These are phyloP conservation scores for Congeria kusceri DNA, from an alignment of 2,888 invertebrate genomes.

Conservation along the genomic window DNA sequence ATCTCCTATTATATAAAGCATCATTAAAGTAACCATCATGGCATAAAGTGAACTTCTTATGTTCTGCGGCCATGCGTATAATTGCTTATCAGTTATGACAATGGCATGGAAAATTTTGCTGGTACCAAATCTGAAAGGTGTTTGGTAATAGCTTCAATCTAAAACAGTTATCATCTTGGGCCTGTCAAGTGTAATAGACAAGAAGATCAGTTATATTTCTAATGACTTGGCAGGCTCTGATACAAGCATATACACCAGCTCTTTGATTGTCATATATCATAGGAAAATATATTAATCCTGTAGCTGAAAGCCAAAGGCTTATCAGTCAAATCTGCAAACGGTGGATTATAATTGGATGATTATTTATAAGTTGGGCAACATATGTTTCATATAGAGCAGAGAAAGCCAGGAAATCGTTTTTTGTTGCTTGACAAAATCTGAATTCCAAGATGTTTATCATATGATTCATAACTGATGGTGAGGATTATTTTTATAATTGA, in stretches of 20 bases:
- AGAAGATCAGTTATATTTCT: conserved; percentile 44
- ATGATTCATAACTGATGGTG: conserved; percentile 58
- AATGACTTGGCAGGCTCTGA: conserved; percentile 13
- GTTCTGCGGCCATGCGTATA: conserved; percentile 1
- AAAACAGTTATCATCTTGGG: conserved; percentile 49
- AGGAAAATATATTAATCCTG: conserved; percentile 29
- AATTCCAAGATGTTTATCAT: conserved; percentile 61
- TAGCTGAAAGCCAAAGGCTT: conserved; percentile 20
- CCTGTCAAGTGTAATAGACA: conserved; percentile 58
- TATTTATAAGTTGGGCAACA: conserved; percentile 58
- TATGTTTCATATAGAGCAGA: conserved; percentile 57
- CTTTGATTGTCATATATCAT: conserved; percentile 18
- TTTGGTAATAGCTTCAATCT: conserved; percentile 57
- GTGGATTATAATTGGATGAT: conserved; percentile 34
- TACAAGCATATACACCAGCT: neutral
- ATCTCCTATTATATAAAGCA: too few relatives aligned
- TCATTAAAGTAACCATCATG: too few relatives aligned
- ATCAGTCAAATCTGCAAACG: conserved; percentile 11
- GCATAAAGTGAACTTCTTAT: neutral
- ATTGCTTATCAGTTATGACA: conserved; percentile 47
- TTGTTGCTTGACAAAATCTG: conserved; percentile 56
- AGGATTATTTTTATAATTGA: conserved; percentile 65
- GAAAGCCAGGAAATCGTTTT: conserved; percentile 61
- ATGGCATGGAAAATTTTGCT: conserved; percentile 56
- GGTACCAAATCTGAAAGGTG: conserved; percentile 56